Base-by-base conservation (phyloP, 2,113 vertebrate species). In the Alligator mississippiensis region DNA sequence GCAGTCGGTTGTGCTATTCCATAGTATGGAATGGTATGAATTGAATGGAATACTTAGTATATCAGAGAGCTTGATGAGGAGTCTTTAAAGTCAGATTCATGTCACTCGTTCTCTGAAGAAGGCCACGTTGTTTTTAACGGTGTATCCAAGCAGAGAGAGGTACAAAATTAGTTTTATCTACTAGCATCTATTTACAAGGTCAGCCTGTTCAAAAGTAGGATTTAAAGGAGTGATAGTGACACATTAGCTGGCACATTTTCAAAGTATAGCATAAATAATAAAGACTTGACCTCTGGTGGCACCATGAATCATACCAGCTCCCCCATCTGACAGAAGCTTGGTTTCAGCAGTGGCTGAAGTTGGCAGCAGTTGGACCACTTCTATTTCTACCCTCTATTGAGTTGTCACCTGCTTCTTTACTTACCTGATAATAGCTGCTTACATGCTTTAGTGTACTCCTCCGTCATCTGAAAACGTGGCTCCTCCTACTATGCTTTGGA, bases 401-500 rank as follows among this genome's bases (percentile, higher is more conserved):
- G 68, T 70, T 34, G 68, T 38, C 11, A 38, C 21, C 34, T 70
- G 68, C 30, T 11, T 19, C 30, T 4, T 70, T 11, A 34, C 10
- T 70, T 38, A 30, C n/a, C 68, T 72, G 68, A 72, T 72, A 47
- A 47, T 47, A 47, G 47, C 47, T 47, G 47, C 7, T 47, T 47
- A 47, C 3, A 8, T 47, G 47, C 47, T 47, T 47, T 47, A 47
- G 47, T 47, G 47, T 47, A 47, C 47, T 9, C 30, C 47, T 15
- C 81, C 18, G 47, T 13, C 18, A 24, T 1, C n/a, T 68, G 27
- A 59, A 47, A 79, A 13, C 38, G 19, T 72, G 19, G 30, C 13
- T 16, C 5, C 19, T 54, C 2, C 2, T 38, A 5, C 1, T 1
- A 3, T 0, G 21, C n/a, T 83, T 17, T 18, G 59, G 75, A 63